Base-by-base conservation (phyloP, 2,113 vertebrate genomes). In the Strigops habroptila region DNA sequence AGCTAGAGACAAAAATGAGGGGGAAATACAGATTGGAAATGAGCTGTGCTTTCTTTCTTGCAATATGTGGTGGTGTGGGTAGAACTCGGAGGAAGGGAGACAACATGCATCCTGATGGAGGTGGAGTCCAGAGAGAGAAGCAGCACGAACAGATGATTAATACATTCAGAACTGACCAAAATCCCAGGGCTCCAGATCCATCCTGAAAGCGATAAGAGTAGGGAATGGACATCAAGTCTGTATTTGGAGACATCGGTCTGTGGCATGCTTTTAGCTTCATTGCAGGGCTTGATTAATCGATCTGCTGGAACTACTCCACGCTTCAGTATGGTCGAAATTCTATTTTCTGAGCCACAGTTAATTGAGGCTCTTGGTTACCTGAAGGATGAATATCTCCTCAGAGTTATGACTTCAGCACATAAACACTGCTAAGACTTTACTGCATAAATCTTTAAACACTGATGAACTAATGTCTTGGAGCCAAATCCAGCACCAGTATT, bases 381-480 rank as follows among this genome's bases (percentile, higher is more conserved):
- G 86, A 85, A 95, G 53, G 73, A 78, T 95, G 23, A 93, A 59
- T 96, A 73, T 86, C 60, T 91, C 53, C 83, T 95, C 62, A 67
- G 92, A 95, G 62, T 82, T 95, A 97, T 75, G 81, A 95, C 88
- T 95, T 90, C 92, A 91, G 53, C 65, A 75, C n/a, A 52, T 83
- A 95, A 95, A 55, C 88, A 90, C 93, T 8, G 6, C 85, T 88
- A 88, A 88, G 76, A 74, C 43, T 91, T 91, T 57, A 64, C 27
- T 59, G 69, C 60, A 94, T 94, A 93, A 96, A 97, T 96, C 88
- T 96, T 97, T 96, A 96, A 96, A 93, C 64, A 90, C 70, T 62
- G 73, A 68, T 92, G 93, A 96, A 77, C 75, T 95, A 80, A 87
- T 95, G 55, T 86, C 86, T 85, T 93, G 71, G 62, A 68, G 49